Evolutionary conservation across 2,797 vertebrate species (phyloP), one percentile per base, ranked within the genome.

Genomic region (Pithecia hirsuta): DNA sequence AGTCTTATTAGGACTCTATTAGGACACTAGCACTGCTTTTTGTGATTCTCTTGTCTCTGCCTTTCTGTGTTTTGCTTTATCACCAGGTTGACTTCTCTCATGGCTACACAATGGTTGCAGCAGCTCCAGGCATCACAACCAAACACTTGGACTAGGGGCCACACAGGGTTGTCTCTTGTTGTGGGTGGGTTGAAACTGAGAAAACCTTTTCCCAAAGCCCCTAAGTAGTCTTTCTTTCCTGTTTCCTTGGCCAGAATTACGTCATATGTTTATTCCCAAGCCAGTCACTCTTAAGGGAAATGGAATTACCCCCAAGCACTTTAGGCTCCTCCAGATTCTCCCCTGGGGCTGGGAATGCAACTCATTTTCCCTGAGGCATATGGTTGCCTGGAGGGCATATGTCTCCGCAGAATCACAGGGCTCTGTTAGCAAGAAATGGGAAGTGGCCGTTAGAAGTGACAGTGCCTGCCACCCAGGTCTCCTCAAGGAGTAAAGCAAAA

Each of bases 21-120:
- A 26, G 33, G 67, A 46, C 8, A 70, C 48, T 8, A 12, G 30
- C 13, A 44, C 59, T 80, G n/a, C 36, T 86, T 41, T 61, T 36
- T 26, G 3, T 19, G 48, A 39, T 61, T 70, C 8, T 92, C 22
- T 82, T 75, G 14, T 20, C 28, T 52, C 52, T 28, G 33, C 9
- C 30, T 57, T 59, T 74, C 14, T 87, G 36, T 30, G 4, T 89
- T 91, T 76, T 61, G 28, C 22, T 93, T 93, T 84, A 10, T 72
- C 4, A 36, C 50, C 20, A 26, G 28, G 4, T 2, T 41, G 39
- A 59, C 4, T 79, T 33, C 2, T 55, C 57, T 88, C 12, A 14
- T 59, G n/a, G 33, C 88, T 82, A 39, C 5, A 26, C 1, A 72
- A 48, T 22, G 14, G 39, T 13, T 67, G 78, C 74, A 85, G 30